Evolutionary conservation across 1,140 invertebrate species (phyloP).

Genomic region (Pseudomyrmex dendroicus): DNA sequence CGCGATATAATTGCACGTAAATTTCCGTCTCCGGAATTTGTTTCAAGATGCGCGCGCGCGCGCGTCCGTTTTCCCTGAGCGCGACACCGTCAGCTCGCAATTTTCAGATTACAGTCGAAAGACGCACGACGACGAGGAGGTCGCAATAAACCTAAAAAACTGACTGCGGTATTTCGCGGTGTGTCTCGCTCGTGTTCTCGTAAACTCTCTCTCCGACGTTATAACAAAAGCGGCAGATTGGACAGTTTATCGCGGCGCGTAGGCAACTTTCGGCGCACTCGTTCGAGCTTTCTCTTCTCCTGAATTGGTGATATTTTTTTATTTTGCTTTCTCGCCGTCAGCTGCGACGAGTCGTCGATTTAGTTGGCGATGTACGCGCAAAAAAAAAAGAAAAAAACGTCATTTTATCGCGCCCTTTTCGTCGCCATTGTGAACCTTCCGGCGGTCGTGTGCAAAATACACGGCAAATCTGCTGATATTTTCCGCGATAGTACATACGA

Average conservation of each 20-base stretch:
- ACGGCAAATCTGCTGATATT: background rate
- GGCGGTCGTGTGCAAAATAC: background rate
- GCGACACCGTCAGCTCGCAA: conserved; percentile 4
- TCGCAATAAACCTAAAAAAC: conserved; percentile 50
- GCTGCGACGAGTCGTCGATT: conserved; percentile 41
- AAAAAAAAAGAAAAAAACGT: conserved; percentile 14
- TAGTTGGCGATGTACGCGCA: conserved; percentile 2
- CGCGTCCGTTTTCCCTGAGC: too few species aligned
- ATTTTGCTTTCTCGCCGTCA: conserved; percentile 12
- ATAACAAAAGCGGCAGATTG: conserved; percentile 42
- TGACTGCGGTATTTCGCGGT: conserved; percentile 22
- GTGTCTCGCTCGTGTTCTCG: conserved; percentile 31
- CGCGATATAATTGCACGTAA: conserved; percentile 5
- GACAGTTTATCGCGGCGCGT: conserved; percentile 71
- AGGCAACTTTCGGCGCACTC: conserved; percentile 69
- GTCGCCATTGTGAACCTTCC: conserved; percentile 29
- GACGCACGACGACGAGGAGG: background rate
- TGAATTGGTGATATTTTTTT: conserved; percentile 24
- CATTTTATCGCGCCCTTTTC: conserved; percentile 14
- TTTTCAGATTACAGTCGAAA: conserved; percentile 43
- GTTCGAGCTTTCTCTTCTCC: conserved; percentile 32
- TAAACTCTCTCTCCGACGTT: conserved; percentile 48
- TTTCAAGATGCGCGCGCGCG: background rate
- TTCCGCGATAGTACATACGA: too few species aligned
- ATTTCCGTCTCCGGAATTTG: background rate